Evolutionary conservation across 1,140 invertebrate genomes (phyloP).

Genomic region (Goniozus legneri): DNA sequence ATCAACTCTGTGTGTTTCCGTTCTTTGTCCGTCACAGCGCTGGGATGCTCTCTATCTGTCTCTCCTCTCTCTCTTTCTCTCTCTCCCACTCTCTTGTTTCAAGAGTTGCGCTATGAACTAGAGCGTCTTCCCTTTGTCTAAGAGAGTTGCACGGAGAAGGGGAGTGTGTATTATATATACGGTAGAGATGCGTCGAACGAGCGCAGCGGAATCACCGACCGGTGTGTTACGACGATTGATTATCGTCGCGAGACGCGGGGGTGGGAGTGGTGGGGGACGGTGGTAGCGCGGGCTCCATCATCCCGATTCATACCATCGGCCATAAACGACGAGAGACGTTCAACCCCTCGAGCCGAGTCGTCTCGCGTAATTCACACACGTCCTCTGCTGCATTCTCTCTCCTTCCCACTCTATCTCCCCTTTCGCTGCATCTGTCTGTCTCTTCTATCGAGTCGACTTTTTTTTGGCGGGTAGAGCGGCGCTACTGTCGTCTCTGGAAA

Average conservation of each 20-base stretch:
- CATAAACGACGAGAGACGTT: too few species aligned
- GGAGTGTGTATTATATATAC: too few species aligned
- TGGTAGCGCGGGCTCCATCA: slow-evolving; percentile 37
- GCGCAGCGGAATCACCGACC: slow-evolving; percentile 41
- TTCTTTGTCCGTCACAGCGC: neutral
- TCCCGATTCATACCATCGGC: slow-evolving; percentile 46
- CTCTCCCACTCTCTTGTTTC: too few species aligned
- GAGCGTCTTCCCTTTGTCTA: too few species aligned
- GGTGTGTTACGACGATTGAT: slow-evolving; percentile 55
- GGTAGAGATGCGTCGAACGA: slow-evolving; percentile 26
- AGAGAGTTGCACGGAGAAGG: too few species aligned
- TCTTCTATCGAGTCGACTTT: slow-evolving; percentile 19
- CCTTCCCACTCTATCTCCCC: slow-evolving; percentile 1
- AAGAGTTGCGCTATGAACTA: too few species aligned
- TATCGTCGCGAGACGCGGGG: slow-evolving; percentile 42
- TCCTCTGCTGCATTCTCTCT: slow-evolving; percentile 21
- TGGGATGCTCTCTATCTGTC: neutral
- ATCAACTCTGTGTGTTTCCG: neutral
- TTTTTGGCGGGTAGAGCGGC: slow-evolving; percentile 48
- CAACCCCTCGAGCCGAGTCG: slow-evolving; percentile 29
- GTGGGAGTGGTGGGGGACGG: slow-evolving; percentile 16
- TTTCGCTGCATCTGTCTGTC: slow-evolving; percentile 6
- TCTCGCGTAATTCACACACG: slow-evolving; percentile 25
- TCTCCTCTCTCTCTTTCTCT: neutral
- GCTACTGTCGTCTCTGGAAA: slow-evolving; percentile 47